Base-by-base conservation (phyloP, 37 sponge, comb jelly and placozoan species). In the Bolinopsis microptera region DNA sequence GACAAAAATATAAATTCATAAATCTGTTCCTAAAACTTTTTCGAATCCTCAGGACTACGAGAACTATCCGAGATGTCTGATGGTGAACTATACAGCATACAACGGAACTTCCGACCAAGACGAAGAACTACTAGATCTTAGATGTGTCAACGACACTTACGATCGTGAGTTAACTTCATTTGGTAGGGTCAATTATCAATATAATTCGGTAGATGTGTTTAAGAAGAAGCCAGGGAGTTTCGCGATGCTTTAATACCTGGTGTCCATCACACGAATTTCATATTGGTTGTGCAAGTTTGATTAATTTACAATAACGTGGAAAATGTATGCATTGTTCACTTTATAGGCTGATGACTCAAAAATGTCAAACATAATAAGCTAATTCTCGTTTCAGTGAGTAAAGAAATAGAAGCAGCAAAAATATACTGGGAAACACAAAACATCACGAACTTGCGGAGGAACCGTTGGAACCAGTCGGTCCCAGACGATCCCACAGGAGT, bases 1-100 rank as follows among this genome's bases (percentile, higher is more conserved):
- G n/a, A n/a, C n/a, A n/a, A n/a, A n/a, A n/a, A n/a, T n/a, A n/a
- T n/a, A n/a, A n/a, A n/a, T n/a, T n/a, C n/a, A n/a, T n/a, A n/a
- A n/a, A n/a, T n/a, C n/a, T n/a, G n/a, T n/a, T n/a, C n/a, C n/a
- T n/a, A n/a, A n/a, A n/a, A n/a, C n/a, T n/a, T n/a, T n/a, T n/a
- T n/a, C n/a, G n/a, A n/a, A n/a, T n/a, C n/a, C n/a, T n/a, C 90
- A 86, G 90, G 90, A 86, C 61, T 86, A 39, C 36, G 90, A 86
- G 90, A 86, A 86, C 90, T 86, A 86, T 41, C 90, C 90, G 1
- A 36, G 38, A 38, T 86, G 90, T 86, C 90, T 86, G 25, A 37
- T 86, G 40, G 61, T 86, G n/a, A 86, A 86, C 90, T 86, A 39
- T 27, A 86, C 90, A 26, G 90, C 90, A 0, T 86, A 41, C 90